phyloP scores from a whole-genome alignment of 2,888 invertebrate species.

The Mechanitis mazaeus region DNA sequence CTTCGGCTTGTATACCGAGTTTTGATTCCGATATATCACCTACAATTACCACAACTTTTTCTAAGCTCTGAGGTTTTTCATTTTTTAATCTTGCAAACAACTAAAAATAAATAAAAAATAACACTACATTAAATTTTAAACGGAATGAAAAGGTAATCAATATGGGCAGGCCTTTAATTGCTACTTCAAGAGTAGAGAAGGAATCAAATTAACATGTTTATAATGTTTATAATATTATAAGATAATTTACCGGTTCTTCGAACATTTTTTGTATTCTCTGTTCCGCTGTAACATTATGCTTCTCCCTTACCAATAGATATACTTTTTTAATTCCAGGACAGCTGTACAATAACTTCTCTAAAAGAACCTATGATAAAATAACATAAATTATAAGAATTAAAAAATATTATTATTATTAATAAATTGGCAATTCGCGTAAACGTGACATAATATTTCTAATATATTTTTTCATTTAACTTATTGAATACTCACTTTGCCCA shows the following conservation, averaged over 20 bases:
- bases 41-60: slow-evolving; percentile 30
- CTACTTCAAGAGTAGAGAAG: too few species aligned
- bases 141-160: neutral
- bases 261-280: slow-evolving; percentile 29
- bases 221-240: slow-evolving; percentile 3
- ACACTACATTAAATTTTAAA: neutral
- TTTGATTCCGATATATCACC: slow-evolving; percentile 32
- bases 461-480: too few species aligned
- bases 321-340: slow-evolving; percentile 32
- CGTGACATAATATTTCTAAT: too few species aligned
- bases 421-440: too few species aligned
- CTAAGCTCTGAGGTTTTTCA: slow-evolving; percentile 70
- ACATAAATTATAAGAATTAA: too few species aligned
- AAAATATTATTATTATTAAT: too few species aligned
- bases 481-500: slow-evolving; percentile 36
- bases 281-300: slow-evolving; percentile 20
- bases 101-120: slow-evolving; percentile 56
- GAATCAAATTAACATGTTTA: neutral
- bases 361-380: slow-evolving; percentile 30
- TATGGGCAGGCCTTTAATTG: too few species aligned
- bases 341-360: slow-evolving; percentile 35
- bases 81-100: slow-evolving; percentile 81
- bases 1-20: slow-evolving; percentile 28
- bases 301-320: slow-evolving; percentile 31
- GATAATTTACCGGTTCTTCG: slow-evolving; percentile 20